Evolutionary conservation across 2,888 invertebrate genomes (phyloP), one percentile per base, ranked within the genome.

Genomic region (Patella ulyssiponensis): DNA sequence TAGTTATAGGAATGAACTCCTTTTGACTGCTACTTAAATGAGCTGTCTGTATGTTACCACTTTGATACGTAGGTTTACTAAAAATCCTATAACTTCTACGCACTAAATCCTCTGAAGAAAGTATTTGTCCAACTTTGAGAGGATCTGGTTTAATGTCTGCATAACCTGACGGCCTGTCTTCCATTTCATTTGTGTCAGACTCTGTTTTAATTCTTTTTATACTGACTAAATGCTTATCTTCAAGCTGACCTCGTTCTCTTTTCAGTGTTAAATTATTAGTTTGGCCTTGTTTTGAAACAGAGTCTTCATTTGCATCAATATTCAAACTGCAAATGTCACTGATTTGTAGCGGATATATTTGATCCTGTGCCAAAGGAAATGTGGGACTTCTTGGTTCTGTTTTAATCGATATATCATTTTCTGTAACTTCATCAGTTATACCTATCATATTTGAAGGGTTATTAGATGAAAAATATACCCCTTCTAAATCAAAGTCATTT

Each of bases 91-190:
- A 64, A 23, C 64, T 64, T 23, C 64, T 64, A 12, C 64, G 20
- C 64, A 64, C 64, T 23, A 64, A 23, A 20, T 64, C 64, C 23
- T 64, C 64, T 64, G 64, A 64, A 12, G 64, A 64, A 23, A 64
- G 64, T 11, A 64, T 23, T 64, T 64, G 20, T 23, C 64, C 64
- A 64, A 23, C 64, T 23, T 64, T 23, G 23, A 12, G 11, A 64
- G 64, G 64, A 11, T 64, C 64, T 3, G 64, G 2, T 64, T 64
- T 64, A 64, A 64, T 64, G 20, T 64, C 23, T 64, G 20, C 23
- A 64, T 23, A 23, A 64, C 14, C 12, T 23, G 12, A 12, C 20
- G 64, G 20, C 23, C 20, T 64, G 64, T 64, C 20, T 23, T 64
- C 20, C 9, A 23, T 15, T 12, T 64, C 64, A 64, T 64, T n/a